These are phyloP conservation scores for Stichodactyla mertensii DNA, from an alignment of 64 coral and sea anemone species.

Conservation along the genomic window DNA sequence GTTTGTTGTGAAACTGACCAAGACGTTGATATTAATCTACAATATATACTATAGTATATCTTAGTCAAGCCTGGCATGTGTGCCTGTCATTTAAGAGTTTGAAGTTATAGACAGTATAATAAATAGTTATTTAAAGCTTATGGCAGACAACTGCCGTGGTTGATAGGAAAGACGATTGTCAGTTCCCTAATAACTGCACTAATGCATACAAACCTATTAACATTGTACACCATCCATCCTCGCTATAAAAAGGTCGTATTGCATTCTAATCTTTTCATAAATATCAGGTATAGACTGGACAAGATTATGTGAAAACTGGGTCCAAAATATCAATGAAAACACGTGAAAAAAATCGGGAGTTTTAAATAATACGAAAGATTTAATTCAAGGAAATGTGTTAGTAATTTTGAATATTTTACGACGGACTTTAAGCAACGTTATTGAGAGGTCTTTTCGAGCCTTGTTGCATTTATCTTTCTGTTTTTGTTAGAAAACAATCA, in stretches of 20 bases:
- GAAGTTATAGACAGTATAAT: too few relatives aligned
- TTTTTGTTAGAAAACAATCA: not conserved
- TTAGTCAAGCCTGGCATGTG: too few relatives aligned
- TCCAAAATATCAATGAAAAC: not conserved
- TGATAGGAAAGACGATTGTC: too few relatives aligned
- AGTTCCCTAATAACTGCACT: not conserved
- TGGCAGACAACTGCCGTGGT: too few relatives aligned
- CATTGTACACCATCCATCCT: not conserved
- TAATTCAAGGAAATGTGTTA: not conserved
- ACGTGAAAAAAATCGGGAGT: not conserved
- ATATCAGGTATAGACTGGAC: not conserved
- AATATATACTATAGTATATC: too few relatives aligned
- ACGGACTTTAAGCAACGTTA: not conserved
- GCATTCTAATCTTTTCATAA: not conserved
- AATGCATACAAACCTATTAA: not conserved
- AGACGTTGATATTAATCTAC: too few relatives aligned
- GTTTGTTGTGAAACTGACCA: too few relatives aligned
- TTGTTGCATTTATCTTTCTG: not conserved
- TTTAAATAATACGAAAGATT: not conserved
- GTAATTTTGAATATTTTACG: not conserved
- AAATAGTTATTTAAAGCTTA: too few relatives aligned
- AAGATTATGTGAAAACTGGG: too few relatives aligned
- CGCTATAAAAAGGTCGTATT: not conserved
- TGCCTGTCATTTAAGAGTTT: too few relatives aligned
- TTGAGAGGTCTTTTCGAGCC: not conserved